Percentiles rank a stretch among this genome's conserved stretches.
These are phyloP conservation scores for Phycodurus eques DNA, from an alignment of 2,113 vertebrate genomes.

Conservation along the genomic window DNA sequence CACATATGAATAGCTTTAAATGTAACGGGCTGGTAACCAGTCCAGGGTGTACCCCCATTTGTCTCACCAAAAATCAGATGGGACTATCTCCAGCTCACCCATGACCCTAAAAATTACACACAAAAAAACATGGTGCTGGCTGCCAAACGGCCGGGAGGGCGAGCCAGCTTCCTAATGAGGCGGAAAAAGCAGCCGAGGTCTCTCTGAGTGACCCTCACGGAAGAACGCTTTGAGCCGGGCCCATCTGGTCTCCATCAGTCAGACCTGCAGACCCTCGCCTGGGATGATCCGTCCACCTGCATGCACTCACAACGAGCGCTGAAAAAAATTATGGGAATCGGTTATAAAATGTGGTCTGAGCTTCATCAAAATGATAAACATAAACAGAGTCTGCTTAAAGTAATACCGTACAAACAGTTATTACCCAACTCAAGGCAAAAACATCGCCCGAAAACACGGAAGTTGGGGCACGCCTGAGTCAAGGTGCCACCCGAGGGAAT, in stretches of 20 bases:
- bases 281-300: slow-evolving; percentile 14
- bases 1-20: no score
- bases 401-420: no score
- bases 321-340: not conserved
- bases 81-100: not conserved
- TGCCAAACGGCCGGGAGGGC: slow-evolving; percentile 30
- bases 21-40: not conserved
- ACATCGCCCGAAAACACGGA: no score
- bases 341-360: no score
- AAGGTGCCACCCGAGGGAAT: no score
- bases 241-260: slow-evolving; percentile 47
- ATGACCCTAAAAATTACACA: not conserved
- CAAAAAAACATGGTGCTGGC: slow-evolving; percentile 14
- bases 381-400: no score
- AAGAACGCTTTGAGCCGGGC: slow-evolving; percentile 31
- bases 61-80: not conserved
- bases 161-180: slow-evolving; percentile 48
- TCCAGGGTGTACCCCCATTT: not conserved
- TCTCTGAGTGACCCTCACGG: slow-evolving; percentile 35
- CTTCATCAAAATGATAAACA: no score
- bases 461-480: no score
- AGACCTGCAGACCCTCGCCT: slow-evolving; percentile 36
- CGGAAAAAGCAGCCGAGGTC: slow-evolving; percentile 51
- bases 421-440: no score
- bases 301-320: not conserved